phyloP scores from a whole-genome alignment of 2,888 invertebrate species.

The Caenorhabditis wallacei region DNA sequence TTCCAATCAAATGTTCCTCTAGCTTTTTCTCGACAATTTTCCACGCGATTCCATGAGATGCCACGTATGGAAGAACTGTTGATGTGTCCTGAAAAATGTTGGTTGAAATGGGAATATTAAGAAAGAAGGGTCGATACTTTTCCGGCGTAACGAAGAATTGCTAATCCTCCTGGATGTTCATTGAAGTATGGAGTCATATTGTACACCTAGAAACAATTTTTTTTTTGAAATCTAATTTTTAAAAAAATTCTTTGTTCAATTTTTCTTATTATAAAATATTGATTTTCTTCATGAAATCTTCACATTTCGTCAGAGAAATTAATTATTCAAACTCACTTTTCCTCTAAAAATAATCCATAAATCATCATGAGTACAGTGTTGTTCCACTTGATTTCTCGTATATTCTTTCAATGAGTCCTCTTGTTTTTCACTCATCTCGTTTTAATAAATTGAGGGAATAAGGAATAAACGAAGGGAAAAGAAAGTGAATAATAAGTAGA shows the following conservation, averaged over 20 bases:
- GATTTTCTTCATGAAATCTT: too few relatives aligned
- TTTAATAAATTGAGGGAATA: slow-evolving; percentile 7
- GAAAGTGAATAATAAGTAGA: not conserved
- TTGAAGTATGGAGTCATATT: slow-evolving; percentile 73
- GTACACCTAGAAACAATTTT: slow-evolving; percentile 66
- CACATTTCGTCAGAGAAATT: too few relatives aligned
- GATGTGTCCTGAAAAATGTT: slow-evolving; percentile 66
- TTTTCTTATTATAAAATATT: too few relatives aligned
- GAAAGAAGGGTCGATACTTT: slow-evolving; percentile 39
- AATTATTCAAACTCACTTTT: slow-evolving; percentile 51
- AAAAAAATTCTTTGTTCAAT: too few relatives aligned
- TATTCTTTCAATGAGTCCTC: slow-evolving; percentile 53
- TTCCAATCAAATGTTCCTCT: slow-evolving; percentile 67
- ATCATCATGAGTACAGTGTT: slow-evolving; percentile 71
- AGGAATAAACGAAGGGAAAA: not conserved
- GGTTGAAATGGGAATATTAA: not conserved
- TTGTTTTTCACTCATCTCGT: slow-evolving; percentile 10
- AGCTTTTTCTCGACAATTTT: slow-evolving; percentile 68
- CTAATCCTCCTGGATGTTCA: slow-evolving; percentile 72
- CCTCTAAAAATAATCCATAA: slow-evolving; percentile 68
- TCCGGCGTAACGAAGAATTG: slow-evolving; percentile 74
- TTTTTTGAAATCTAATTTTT: too few relatives aligned
- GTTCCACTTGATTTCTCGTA: slow-evolving; percentile 64
- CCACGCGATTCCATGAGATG: slow-evolving; percentile 72
- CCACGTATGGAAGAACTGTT: slow-evolving; percentile 60